phyloP scores from a whole-genome alignment of 2,888 invertebrate species.

The Unio delphinus region DNA sequence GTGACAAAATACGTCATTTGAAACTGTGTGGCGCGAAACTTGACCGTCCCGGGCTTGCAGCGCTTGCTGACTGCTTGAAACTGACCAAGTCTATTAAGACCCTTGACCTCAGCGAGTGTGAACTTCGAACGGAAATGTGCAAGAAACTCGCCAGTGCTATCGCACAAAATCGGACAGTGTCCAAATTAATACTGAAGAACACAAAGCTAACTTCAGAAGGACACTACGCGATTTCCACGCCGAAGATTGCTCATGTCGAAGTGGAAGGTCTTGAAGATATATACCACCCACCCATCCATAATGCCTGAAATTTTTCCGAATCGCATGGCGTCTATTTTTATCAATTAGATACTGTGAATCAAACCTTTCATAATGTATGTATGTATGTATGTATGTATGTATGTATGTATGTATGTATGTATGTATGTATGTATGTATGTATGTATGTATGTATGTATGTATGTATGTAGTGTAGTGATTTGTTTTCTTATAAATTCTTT shows the following conservation, averaged over 20 bases:
- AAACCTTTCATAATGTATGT: no score
- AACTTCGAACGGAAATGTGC: slow-evolving; percentile 54
- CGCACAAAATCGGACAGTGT: slow-evolving; percentile 39
- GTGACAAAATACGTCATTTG: slow-evolving; percentile 76
- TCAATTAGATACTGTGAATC: no score
- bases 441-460: no score
- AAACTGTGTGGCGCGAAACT: slow-evolving; percentile 97
- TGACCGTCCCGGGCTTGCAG: slow-evolving; percentile 71
- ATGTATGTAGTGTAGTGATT: no score
- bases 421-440: no score
- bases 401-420: no score
- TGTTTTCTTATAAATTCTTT: no score
- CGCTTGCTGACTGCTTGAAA: slow-evolving; percentile 45
- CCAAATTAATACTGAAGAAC: slow-evolving; percentile 41
- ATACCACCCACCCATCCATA: slow-evolving; percentile 8
- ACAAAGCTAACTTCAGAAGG: slow-evolving; percentile 46
- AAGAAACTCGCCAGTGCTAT: slow-evolving; percentile 43
- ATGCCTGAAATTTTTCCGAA: not conserved
- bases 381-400: no score
- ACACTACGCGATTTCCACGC: slow-evolving; percentile 27
- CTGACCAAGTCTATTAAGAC: slow-evolving; percentile 48
- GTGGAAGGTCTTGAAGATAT: slow-evolving; percentile 31
- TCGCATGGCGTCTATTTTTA: no score
- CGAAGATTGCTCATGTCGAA: slow-evolving; percentile 26
- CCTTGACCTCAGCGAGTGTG: slow-evolving; percentile 55